Conservation (phyloP, 2,113 vertebrate species). For the Rhinogobius similis region DNA sequence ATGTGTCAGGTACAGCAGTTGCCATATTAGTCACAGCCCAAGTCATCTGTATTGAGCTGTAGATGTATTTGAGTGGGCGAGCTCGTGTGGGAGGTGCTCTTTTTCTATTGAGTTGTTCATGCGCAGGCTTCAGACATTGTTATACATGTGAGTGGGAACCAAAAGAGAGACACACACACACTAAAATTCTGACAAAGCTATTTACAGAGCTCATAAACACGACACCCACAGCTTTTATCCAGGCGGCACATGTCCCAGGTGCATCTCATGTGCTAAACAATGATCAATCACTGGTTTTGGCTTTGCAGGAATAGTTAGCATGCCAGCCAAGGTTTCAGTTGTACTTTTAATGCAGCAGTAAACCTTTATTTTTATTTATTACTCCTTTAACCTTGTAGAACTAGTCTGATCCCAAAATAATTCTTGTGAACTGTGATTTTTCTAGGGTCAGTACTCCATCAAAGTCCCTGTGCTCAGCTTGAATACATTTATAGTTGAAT, state of each 20-base stretch:
- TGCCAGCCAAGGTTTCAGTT: neutral
- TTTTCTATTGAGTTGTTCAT: conserved; percentile 9
- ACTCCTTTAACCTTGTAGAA: too few relatives aligned
- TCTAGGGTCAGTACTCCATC: neutral
- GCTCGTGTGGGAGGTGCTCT: conserved; percentile 35
- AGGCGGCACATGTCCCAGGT: neutral
- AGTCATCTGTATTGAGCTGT: conserved; percentile 35
- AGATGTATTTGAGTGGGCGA: conserved; percentile 49
- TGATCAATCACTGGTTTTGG: neutral
- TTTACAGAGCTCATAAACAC: conserved; percentile 9
- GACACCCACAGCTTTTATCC: neutral
- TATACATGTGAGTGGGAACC: conserved; percentile 25
- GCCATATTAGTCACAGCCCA: conserved; percentile 41
- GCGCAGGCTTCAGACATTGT: conserved; percentile 8
- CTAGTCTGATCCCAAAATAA: too few relatives aligned
- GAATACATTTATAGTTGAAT: too few relatives aligned
- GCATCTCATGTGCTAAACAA: neutral
- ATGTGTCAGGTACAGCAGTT: conserved; percentile 26
- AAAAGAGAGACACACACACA: conserved; percentile 11
- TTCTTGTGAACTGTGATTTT: neutral
- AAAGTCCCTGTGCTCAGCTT: too few relatives aligned
- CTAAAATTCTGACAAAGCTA: conserved; percentile 13
- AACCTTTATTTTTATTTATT: neutral
- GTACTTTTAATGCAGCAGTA: neutral
- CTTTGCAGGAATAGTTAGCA: neutral